phyloP scores from a whole-genome alignment of 2,888 invertebrate genomes.

The Callinectes sapidus region DNA sequence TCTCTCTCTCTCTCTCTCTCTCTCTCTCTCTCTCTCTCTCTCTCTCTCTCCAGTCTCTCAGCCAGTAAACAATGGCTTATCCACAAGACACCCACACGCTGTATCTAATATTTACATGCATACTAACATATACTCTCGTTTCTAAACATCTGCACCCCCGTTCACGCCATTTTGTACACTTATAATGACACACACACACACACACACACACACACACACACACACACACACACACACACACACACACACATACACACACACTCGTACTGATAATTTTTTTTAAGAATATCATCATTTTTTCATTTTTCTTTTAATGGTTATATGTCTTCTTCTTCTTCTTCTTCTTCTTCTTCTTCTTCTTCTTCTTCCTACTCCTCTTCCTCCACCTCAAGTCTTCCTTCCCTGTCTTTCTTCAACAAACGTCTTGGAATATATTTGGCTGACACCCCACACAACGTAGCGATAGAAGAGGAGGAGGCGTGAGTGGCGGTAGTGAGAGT shows the following conservation, averaged over 20 bases:
- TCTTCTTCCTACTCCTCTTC: neutral
- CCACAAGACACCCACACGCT: neutral
- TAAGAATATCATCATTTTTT: neutral
- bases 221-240: slow-evolving; percentile 41
- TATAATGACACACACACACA: slow-evolving; percentile 38
- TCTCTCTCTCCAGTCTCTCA: neutral
- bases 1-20: slow-evolving; percentile 33
- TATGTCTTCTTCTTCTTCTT: neutral
- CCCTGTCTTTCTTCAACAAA: neutral
- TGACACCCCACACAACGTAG: neutral
- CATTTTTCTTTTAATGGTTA: neutral
- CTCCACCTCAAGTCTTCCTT: neutral
- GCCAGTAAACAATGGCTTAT: slow-evolving; percentile 15
- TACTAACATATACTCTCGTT: neutral
- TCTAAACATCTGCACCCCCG: neutral
- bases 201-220: slow-evolving; percentile 38
- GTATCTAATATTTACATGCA: neutral
- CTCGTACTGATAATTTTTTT: neutral
- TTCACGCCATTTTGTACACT: neutral
- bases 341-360: neutral
- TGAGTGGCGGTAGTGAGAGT: neutral
- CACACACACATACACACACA: slow-evolving; percentile 12
- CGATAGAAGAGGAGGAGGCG: neutral
- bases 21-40: neutral
- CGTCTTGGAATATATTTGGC: neutral